phyloP scores from a whole-genome alignment of 2,113 vertebrate genomes.

The Proteles cristata region DNA sequence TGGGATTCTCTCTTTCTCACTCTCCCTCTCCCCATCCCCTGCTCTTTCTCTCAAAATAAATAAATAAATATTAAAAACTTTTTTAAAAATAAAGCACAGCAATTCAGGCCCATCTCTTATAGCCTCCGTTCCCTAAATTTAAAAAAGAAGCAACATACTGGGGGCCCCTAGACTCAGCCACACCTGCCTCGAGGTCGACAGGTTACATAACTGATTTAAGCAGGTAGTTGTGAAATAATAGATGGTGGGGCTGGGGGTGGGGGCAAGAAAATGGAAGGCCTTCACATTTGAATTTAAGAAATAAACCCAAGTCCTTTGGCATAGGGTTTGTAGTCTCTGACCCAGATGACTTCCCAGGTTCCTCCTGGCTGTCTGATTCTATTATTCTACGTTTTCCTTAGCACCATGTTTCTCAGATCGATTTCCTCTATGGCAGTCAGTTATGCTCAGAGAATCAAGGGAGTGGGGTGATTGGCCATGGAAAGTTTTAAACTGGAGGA shows the following conservation, averaged over 20 bases:
- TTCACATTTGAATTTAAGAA: not conserved
- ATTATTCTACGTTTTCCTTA: not conserved
- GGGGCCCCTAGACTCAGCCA: not conserved
- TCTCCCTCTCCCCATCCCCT: too few relatives aligned
- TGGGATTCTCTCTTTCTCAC: too few relatives aligned
- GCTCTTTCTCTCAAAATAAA: too few relatives aligned
- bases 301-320: not conserved
- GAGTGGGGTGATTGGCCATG: not conserved
- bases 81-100: not conserved
- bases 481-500: not conserved
- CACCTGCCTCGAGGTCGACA: not conserved
- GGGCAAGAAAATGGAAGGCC: not conserved
- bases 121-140: not conserved
- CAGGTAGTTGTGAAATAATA: not conserved
- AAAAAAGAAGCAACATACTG: not conserved
- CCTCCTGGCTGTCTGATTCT: not conserved
- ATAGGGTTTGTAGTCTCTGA: not conserved
- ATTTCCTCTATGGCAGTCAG: constrained; percentile 1
- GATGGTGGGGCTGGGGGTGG: not conserved
- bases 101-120: not conserved
- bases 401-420: not conserved
- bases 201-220: not conserved
- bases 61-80: too few relatives aligned
- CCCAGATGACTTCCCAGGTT: not conserved
- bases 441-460: not conserved